Evolutionary conservation across 2,113 vertebrate species (phyloP).

Genomic region (Phalacrocorax pelagicus): DNA sequence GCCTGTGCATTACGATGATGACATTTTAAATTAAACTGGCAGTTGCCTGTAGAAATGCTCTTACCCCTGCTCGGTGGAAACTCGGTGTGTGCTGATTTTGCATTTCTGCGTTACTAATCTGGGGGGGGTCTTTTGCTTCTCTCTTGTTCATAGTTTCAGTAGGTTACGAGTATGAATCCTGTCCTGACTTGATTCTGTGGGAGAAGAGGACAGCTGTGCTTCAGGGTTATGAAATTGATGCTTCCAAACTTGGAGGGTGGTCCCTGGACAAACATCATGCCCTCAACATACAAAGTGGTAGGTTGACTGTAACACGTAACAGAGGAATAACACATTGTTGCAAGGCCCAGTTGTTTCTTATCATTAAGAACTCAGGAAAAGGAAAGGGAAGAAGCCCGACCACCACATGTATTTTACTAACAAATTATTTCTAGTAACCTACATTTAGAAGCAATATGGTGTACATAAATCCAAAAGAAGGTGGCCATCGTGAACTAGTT

Average conservation of each 20-base stretch:
- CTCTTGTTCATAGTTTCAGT: slow-evolving; percentile 83
- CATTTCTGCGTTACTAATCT: neutral
- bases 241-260: slow-evolving; percentile 96
- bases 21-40: neutral
- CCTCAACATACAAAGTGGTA: slow-evolving; percentile 96
- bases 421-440: neutral
- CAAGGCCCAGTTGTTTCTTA: neutral
- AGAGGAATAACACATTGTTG: neutral
- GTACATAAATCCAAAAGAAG: neutral
- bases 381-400: neutral
- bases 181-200: slow-evolving; percentile 96
- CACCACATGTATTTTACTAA: neutral
- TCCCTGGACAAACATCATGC: slow-evolving; percentile 93
- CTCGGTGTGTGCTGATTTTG: neutral
- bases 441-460: neutral
- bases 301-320: slow-evolving; percentile 16
- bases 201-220: slow-evolving; percentile 95
- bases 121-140: neutral
- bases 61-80: neutral
- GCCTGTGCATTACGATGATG: neutral
- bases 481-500: neutral
- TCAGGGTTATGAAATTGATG: slow-evolving; percentile 92
- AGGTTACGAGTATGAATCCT: slow-evolving; percentile 97
- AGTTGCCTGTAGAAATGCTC: neutral
- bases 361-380: neutral